Conservation (phyloP, 2,113 vertebrate genomes). For the Triplophysa tibetana region DNA sequence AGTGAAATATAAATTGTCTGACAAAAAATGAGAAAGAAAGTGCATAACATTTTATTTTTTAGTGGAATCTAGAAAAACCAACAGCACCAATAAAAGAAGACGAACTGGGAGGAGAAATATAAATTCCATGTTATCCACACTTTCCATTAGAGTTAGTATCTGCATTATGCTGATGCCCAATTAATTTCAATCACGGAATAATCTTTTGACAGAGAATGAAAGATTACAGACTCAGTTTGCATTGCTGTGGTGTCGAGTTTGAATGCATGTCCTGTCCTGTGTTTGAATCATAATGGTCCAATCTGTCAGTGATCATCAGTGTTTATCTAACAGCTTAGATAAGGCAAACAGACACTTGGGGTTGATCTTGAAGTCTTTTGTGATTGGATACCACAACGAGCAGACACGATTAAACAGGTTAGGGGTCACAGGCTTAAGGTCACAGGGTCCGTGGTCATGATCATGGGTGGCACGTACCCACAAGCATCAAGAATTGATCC, state of each 20-base stretch:
- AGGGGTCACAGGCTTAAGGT: constrained; percentile 38
- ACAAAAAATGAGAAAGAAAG: not conserved
- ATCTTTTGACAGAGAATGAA: constrained; percentile 40
- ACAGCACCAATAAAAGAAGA: not conserved
- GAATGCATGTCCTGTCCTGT: constrained; percentile 18
- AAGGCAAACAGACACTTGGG: constrained; percentile 37
- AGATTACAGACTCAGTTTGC: constrained; percentile 33
- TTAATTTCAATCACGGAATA: constrained; percentile 18
- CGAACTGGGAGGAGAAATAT: not conserved
- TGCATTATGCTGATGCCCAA: not conserved
- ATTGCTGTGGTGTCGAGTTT: constrained; percentile 24
- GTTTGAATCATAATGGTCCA: constrained; percentile 46
- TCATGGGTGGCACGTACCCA: constrained; percentile 39
- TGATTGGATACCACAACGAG: constrained; percentile 46
- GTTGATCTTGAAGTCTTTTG: constrained; percentile 49
- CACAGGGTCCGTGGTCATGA: constrained; percentile 47
- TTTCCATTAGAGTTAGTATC: not conserved
- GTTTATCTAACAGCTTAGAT: constrained; percentile 54
- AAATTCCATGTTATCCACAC: not conserved
- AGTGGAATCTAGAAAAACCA: not conserved
- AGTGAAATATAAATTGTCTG: not conserved
- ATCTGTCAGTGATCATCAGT: constrained; percentile 46
- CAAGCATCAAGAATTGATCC: constrained; percentile 30
- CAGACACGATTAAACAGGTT: constrained; percentile 38
- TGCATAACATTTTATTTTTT: not conserved